Base-by-base conservation (phyloP, 2,888 invertebrate genomes). In the Parnassius glacialis region DNA sequence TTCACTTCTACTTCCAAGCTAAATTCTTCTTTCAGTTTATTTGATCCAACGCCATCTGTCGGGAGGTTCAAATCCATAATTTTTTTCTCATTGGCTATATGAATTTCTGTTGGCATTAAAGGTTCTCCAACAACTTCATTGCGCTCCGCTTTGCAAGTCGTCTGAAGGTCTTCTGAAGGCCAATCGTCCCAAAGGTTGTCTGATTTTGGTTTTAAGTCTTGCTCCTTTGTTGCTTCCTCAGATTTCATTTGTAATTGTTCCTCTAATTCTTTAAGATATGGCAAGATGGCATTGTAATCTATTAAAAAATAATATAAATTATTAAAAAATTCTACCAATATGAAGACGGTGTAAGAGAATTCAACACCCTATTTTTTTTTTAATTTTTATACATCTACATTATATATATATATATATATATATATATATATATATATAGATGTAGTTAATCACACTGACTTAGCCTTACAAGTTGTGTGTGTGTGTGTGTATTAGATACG, bases 241-340 rank as follows among this genome's bases (percentile, higher is more conserved):
- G 76, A 52, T 25, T 84, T 81, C 16, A 75, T 68, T 2, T 71
- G 71, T 0, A 90, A 58, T 48, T 90, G 83, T 0, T 87, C 87
- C 48, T 90, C 89, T 0, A 90, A 13, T 47, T 90, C 90, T 56
- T 87, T 89, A 3, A 91, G 65, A 64, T 91, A 91, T 0, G 90
- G 90, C 43, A 91, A 61, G 53, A 91, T 91, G 0, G 87, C 88
- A 68, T 90, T 88, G 76, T 87, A 91, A 65, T 91, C 90, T 90
- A 70, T 57, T 41, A 13, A 10, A 42, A 20, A 11, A 52, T 7
- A 34, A 34, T 7, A 25, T 25, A 2, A 25, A 25, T 25, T 25
- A 25, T 25, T 25, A 34, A 5, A 5, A 34, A 7, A 34, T 34
- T 3, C 1, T 34, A 7, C 34, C 34, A 34, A 34, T 34, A 34